phyloP scores from a whole-genome alignment of 2,797 vertebrate genomes.

The Miichthys miiuy region DNA sequence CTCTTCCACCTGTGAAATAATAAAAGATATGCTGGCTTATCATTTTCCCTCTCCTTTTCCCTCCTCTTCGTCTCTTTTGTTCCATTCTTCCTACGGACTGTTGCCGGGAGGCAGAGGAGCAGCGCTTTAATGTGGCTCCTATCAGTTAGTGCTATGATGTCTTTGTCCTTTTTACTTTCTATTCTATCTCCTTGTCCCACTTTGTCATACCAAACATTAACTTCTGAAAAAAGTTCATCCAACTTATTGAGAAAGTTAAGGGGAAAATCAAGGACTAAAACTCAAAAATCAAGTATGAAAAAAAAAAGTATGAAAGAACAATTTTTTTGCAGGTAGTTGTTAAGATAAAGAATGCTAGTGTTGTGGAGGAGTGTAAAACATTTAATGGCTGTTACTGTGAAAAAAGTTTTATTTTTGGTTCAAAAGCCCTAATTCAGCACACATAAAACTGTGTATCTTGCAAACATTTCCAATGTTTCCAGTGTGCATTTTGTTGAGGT shows the following conservation, averaged over 20 bases:
- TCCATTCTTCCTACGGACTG: slow-evolving; percentile 58
- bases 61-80: slow-evolving; percentile 63
- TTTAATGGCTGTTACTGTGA: neutral
- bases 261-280: slow-evolving; percentile 35
- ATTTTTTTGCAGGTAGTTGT: slow-evolving; percentile 26
- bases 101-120: slow-evolving; percentile 64
- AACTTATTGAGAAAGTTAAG: slow-evolving; percentile 63
- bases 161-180: slow-evolving; percentile 72
- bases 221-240: slow-evolving; percentile 67
- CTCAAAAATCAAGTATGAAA: slow-evolving; percentile 22
- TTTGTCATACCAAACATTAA: slow-evolving; percentile 72
- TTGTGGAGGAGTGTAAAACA: neutral
- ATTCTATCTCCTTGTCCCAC: slow-evolving; percentile 64
- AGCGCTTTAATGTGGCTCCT: slow-evolving; percentile 67
- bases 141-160: slow-evolving; percentile 74
- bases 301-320: neutral
- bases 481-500: neutral
- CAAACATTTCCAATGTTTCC: neutral
- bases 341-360: slow-evolving; percentile 1
- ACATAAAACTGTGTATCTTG: neutral
- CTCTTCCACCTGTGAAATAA: slow-evolving; percentile 70
- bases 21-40: slow-evolving; percentile 73
- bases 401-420: neutral
- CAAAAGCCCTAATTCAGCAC: neutral
- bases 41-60: slow-evolving; percentile 55